Evolutionary conservation across 2,797 vertebrate species (phyloP).

Genomic region (Garrulus glandarius): DNA sequence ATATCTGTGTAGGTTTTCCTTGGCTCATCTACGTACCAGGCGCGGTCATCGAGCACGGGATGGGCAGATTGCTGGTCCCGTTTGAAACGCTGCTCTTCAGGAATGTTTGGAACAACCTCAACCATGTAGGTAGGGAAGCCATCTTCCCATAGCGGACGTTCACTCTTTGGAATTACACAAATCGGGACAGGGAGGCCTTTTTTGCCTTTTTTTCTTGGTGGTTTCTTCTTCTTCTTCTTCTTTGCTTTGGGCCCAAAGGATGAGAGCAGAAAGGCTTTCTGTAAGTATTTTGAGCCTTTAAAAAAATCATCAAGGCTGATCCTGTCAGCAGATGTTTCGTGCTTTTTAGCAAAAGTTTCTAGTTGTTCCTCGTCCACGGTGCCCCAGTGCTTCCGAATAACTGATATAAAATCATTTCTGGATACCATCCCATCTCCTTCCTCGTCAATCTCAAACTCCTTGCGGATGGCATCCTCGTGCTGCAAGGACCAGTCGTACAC

Average conservation of each 20-base stretch:
- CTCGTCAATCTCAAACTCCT: conserved; percentile 59
- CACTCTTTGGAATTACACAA: conserved; percentile 76
- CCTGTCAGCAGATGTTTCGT: conserved; percentile 70
- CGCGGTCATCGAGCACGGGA: conserved; percentile 87
- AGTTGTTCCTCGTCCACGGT: conserved; percentile 69
- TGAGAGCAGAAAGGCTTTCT: conserved; percentile 80
- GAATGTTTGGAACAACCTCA: conserved; percentile 74
- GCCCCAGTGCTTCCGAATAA: conserved; percentile 74
- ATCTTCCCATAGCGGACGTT: conserved; percentile 60
- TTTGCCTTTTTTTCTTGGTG: conserved; percentile 66
- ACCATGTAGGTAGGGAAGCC: conserved; percentile 87
- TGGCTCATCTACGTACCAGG: conserved; percentile 86
- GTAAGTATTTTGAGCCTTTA: conserved; percentile 84
- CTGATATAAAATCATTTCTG: conserved; percentile 74
- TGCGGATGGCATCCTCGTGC: conserved; percentile 72
- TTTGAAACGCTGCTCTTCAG: conserved; percentile 74
- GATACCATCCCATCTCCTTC: conserved; percentile 70
- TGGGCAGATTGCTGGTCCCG: conserved; percentile 79
- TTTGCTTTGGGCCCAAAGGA: conserved; percentile 81
- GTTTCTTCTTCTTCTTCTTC: conserved; percentile 55
- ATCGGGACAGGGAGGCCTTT: conserved; percentile 82
- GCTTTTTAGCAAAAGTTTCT: conserved; percentile 67
- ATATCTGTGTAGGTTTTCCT: conserved; percentile 78
- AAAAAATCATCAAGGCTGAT: conserved; percentile 84
- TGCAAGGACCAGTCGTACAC: conserved; percentile 91